These are phyloP conservation scores for Pandion haliaetus DNA, from an alignment of 2,113 vertebrate genomes.

Conservation along the genomic window DNA sequence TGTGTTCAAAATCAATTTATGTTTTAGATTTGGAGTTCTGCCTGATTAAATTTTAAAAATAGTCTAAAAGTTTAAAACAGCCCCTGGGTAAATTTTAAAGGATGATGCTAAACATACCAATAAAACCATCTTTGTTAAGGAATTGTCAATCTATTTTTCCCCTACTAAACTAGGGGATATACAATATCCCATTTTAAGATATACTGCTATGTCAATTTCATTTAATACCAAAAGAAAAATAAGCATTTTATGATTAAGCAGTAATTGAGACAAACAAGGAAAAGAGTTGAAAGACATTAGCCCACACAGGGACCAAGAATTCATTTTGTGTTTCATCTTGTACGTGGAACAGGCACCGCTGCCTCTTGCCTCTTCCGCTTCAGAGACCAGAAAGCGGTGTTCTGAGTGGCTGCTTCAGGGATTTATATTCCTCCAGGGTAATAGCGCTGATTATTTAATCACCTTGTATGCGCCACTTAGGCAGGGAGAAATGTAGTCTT, in stretches of 20 bases:
- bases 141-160: not conserved
- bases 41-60: not conserved
- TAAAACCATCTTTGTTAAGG: not conserved
- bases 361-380: not conserved
- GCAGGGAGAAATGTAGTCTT: constrained; percentile 58
- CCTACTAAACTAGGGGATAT: not conserved
- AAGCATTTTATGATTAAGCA: not conserved
- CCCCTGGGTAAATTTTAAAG: not conserved
- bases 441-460: constrained; percentile 72
- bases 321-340: not conserved
- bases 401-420: constrained; percentile 8
- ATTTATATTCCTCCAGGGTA: constrained; percentile 63
- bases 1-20: not conserved
- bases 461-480: constrained; percentile 55
- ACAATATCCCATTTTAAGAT: not conserved
- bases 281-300: not conserved
- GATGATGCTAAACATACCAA: not conserved
- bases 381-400: not conserved
- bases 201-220: not conserved
- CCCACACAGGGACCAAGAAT: not conserved
- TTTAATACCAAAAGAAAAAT: not conserved
- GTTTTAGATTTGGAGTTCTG: not conserved
- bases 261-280: not conserved
- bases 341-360: not conserved
- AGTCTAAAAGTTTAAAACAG: not conserved